Evolutionary conservation across 2,113 vertebrate genomes (phyloP).

Genomic region (Ochotona curzoniae): DNA sequence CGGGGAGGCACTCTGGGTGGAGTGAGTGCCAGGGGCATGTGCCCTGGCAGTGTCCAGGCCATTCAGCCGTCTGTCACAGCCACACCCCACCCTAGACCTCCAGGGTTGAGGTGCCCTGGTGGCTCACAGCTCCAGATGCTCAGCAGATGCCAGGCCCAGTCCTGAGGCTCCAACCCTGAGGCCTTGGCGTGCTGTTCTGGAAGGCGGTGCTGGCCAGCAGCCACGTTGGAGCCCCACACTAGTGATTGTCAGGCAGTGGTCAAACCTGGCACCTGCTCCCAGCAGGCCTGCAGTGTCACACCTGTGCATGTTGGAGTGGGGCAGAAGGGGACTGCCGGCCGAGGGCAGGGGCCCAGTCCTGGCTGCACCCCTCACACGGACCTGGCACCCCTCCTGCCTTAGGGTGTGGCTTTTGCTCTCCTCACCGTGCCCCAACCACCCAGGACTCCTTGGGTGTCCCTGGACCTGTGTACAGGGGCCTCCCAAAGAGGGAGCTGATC

Average conservation of each 20-base stretch:
- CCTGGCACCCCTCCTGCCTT: no score
- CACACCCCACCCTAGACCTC: background rate
- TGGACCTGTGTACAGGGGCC: background rate
- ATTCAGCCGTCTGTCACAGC: background rate
- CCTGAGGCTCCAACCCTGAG: background rate
- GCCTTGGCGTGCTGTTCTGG: constrained; percentile 55
- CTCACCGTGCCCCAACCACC: fast-evolving
- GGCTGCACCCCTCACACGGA: background rate
- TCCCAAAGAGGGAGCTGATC: background rate
- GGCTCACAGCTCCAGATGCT: background rate
- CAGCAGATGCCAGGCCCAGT: constrained; percentile 42
- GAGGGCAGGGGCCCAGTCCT: background rate
- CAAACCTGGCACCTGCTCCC: background rate
- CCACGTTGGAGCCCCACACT: background rate
- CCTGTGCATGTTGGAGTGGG: background rate
- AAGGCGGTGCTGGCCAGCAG: constrained; percentile 40
- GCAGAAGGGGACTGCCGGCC: background rate
- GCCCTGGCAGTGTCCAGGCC: background rate
- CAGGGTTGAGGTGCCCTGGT: background rate
- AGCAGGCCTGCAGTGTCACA: background rate
- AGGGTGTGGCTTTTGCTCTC: background rate
- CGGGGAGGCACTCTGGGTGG: background rate
- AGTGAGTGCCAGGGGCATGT: background rate
- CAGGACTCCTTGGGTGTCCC: background rate
- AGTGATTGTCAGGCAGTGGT: constrained; percentile 36